Evolutionary conservation across 2,797 vertebrate species (phyloP), one percentile per base, ranked within the genome.

Genomic region (Enteromius treurensis): DNA sequence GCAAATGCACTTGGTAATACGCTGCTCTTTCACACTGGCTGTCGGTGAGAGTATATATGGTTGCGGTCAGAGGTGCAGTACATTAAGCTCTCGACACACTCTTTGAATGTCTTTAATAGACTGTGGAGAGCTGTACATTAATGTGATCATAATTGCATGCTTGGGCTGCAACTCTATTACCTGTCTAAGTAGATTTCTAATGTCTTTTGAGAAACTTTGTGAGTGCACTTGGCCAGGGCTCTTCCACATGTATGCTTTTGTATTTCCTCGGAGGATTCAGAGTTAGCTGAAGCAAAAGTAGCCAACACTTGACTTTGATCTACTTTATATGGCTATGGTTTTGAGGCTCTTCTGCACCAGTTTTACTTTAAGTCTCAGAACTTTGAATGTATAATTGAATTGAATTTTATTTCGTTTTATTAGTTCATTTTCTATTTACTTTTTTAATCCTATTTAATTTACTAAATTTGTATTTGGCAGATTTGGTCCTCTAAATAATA

Each of bases 101-200:
- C 76, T 82, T 51, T 78, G 17, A 53, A 75, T 40, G 47, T 68
- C 64, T 51, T 37, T 82, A 55, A 70, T 82, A 64, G 51, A 15
- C 67, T 69, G 34, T 70, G 42, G 74, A 60, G 29, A 62, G 78
- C 71, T 85, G 79, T 53, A 47, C 49, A 83, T 74, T 79, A 82
- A 70, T 67, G 67, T 47, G 51, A 85, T 85, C 51, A 82, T 82
- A 64, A 86, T 86, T 76, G 75, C 79, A 89, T 82, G 79, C 65
- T 65, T 42, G 34, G 23, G 55, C 32, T 42, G 55, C 77, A 80
- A 84, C 65, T 73, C 29, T 75, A 83, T 87, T 81, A 84, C 70
- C 55, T 76, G 17, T 34, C 37, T 64, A 62, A 85, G 55, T 70
- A 77, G 49, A 89, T 84, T 79, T 78, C 53, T 42, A 81, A 47